Percentiles rank a stretch among this genome's conserved stretches.
Evolutionary conservation across 23 tunicate species (phyloP).

Genomic region (Clavelina lepadiformis): DNA sequence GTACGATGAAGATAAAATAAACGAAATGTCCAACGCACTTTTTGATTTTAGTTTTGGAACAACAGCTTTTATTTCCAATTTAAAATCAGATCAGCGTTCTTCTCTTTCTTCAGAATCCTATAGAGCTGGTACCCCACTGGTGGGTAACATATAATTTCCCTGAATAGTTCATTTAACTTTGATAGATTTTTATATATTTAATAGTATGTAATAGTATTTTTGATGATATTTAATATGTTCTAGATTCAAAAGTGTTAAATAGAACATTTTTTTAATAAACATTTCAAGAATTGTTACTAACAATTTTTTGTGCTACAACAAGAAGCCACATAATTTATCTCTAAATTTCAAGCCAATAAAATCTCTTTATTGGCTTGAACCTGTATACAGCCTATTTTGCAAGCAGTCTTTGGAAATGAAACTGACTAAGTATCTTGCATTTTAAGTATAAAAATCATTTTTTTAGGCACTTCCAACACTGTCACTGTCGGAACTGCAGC

Average conservation of each 20-base stretch:
- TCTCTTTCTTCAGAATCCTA: conserved; percentile 5
- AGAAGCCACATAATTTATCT: too few species aligned
- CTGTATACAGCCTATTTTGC: too few species aligned
- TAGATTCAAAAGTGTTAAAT: background rate
- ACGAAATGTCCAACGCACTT: conserved; percentile 56
- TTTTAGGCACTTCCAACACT: too few species aligned
- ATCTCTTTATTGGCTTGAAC: too few species aligned
- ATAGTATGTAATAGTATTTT: background rate
- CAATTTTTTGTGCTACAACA: too few species aligned
- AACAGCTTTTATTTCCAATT: conserved; percentile 36
- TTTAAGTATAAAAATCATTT: too few species aligned
- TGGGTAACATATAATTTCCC: background rate
- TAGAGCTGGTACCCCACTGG: background rate
- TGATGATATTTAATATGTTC: background rate
- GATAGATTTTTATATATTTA: background rate
- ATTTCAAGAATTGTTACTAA: too few species aligned
- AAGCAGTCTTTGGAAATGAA: too few species aligned
- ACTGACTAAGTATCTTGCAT: too few species aligned
- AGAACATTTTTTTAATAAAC: background rate
- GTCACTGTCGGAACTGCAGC: too few species aligned
- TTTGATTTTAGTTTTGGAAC: conserved; percentile 69
- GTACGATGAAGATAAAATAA: background rate
- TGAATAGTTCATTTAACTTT: background rate
- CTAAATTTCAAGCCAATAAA: too few species aligned
- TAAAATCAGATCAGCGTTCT: background rate